Evolutionary conservation across 2,797 vertebrate genomes (phyloP).

Genomic region (Oryzias dopingdopingensis): DNA sequence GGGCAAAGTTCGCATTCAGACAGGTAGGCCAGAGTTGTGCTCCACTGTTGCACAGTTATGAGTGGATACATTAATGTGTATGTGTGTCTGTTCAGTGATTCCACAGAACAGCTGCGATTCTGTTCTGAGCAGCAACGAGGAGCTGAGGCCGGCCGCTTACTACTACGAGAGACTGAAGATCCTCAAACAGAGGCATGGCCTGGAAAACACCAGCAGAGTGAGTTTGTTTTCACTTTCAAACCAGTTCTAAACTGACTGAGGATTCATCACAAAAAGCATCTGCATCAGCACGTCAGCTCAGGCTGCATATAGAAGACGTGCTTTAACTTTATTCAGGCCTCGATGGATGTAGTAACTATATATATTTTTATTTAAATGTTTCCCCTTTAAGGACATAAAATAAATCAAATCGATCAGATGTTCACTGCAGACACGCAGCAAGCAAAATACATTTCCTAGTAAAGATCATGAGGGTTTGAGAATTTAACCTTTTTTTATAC

Average conservation of each 20-base stretch:
- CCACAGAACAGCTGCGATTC: conserved; percentile 84
- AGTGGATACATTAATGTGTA: neutral
- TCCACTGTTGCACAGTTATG: neutral
- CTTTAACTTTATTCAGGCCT: too few relatives aligned
- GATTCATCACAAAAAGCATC: too few relatives aligned
- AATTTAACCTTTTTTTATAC: too few relatives aligned
- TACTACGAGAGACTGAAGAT: conserved; percentile 96
- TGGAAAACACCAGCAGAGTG: conserved; percentile 94
- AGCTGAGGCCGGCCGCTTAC: conserved; percentile 93
- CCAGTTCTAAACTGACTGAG: too few relatives aligned
- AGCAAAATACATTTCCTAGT: too few relatives aligned
- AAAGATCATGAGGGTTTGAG: too few relatives aligned
- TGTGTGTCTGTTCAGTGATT: conserved; percentile 76
- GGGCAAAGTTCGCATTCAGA: conserved; percentile 86
- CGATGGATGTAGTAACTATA: too few relatives aligned
- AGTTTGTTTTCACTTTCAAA: neutral
- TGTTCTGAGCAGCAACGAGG: conserved; percentile 82
- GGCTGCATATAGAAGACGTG: too few relatives aligned
- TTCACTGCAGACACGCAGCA: too few relatives aligned
- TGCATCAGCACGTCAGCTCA: too few relatives aligned
- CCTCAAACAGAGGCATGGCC: conserved; percentile 91
- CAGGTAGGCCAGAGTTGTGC: conserved; percentile 70
- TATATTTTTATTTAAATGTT: neutral
- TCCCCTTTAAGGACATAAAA: too few relatives aligned
- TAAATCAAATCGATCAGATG: too few relatives aligned